phyloP scores from a whole-genome alignment of 2,113 vertebrate species.

The Rutilus rutilus region DNA sequence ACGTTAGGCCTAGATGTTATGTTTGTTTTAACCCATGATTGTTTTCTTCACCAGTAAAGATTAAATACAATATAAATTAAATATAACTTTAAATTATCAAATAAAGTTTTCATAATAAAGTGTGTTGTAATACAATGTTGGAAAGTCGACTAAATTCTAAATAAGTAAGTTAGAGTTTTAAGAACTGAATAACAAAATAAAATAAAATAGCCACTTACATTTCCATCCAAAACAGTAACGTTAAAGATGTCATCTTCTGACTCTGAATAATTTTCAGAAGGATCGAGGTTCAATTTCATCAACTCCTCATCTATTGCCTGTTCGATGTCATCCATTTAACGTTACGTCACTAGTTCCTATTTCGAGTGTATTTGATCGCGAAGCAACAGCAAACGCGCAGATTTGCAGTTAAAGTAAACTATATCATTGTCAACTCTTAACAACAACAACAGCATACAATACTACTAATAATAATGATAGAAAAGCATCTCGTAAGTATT shows the following conservation, averaged over 20 bases:
- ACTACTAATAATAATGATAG: neutral
- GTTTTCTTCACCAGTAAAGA: neutral
- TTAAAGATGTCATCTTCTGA: constrained; percentile 61
- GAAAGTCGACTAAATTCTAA: neutral
- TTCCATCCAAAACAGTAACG: constrained; percentile 51
- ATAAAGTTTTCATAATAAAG: neutral
- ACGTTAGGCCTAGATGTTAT: neutral
- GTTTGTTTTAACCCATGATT: neutral
- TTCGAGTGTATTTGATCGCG: neutral
- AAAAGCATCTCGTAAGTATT: neutral
- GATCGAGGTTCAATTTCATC: constrained; percentile 67
- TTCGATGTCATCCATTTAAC: constrained; percentile 61
- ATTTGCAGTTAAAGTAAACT: neutral
- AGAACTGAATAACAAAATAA: neutral
- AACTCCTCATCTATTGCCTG: constrained; percentile 75
- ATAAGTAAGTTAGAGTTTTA: neutral
- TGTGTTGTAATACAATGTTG: neutral
- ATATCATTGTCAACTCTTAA: neutral
- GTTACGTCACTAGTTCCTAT: constrained; percentile 1
- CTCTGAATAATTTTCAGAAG: constrained; percentile 66
- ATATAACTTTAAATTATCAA: neutral
- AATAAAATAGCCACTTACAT: neutral
- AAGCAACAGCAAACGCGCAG: neutral
- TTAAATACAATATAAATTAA: neutral
- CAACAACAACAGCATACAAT: neutral